A percentile compares a stretch with the other conserved stretches of the same genome.
Evolutionary conservation across 1,140 invertebrate genomes (phyloP).

Genomic region (Brachionus koreanus): DNA sequence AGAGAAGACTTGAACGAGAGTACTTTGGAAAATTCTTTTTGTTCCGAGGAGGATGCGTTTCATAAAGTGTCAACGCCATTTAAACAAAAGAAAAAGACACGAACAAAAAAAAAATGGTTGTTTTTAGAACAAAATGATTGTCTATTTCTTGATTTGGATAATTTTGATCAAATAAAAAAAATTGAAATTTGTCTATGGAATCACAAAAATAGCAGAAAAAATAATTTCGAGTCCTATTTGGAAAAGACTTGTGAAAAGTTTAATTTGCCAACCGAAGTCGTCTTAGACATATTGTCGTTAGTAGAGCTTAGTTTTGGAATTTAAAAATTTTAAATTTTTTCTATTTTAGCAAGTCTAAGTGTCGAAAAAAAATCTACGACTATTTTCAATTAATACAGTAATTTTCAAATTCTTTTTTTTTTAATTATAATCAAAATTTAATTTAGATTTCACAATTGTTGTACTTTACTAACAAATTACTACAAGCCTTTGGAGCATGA

Average conservation of each 20-base stretch:
- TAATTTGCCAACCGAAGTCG: neutral
- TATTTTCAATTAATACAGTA: constrained; percentile 36
- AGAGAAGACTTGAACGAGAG: neutral
- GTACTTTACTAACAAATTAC: constrained; percentile 20
- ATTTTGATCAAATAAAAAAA: neutral
- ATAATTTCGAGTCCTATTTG: neutral
- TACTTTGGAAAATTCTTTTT: neutral
- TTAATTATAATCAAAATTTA: too few species aligned
- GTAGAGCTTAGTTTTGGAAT: neutral
- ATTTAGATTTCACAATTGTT: constrained; percentile 27
- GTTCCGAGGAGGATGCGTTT: neutral
- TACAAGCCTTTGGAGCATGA: neutral
- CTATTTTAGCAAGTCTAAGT: neutral
- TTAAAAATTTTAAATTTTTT: neutral
- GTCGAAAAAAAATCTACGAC: constrained; percentile 9
- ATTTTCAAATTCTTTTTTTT: neutral
- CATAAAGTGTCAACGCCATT: neutral
- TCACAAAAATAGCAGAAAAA: neutral
- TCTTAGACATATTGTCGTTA: constrained; percentile 14
- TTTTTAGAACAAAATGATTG: neutral
- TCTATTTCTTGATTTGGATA: neutral
- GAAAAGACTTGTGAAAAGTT: neutral
- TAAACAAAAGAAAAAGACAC: neutral
- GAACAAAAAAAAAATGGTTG: neutral
- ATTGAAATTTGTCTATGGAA: neutral